Conservation (phyloP, 2,797 vertebrate genomes). For the Phataginus tetradactyla region DNA sequence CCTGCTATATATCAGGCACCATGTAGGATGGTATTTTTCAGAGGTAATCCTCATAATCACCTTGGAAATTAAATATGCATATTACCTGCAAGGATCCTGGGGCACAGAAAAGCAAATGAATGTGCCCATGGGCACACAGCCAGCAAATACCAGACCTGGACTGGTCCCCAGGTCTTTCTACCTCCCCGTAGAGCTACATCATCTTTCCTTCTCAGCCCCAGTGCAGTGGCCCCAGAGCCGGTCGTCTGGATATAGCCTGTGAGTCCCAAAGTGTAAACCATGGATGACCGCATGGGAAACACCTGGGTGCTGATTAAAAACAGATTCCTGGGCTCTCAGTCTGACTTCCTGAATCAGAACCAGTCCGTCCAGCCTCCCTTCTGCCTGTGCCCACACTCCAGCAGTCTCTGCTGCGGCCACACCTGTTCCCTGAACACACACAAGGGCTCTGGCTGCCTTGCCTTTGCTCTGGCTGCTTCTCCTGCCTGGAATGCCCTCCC, state of each 20-base stretch:
- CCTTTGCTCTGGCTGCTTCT: neutral
- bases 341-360: neutral
- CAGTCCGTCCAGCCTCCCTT: neutral
- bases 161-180: neutral
- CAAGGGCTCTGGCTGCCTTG: fast-evolving
- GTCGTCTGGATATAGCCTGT: neutral
- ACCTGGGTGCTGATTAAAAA: neutral
- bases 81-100: neutral
- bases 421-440: neutral
- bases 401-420: neutral
- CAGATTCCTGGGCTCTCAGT: neutral
- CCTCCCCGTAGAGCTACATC: neutral
- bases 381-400: neutral
- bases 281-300: neutral
- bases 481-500: neutral
- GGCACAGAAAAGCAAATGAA: neutral
- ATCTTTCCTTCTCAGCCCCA: neutral
- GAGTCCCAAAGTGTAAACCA: neutral
- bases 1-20: neutral
- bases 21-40: neutral
- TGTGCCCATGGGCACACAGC: neutral
- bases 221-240: neutral
- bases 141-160: neutral
- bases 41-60: neutral
- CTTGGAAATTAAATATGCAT: neutral